Evolutionary conservation across 1,140 invertebrate species (phyloP).

Genomic region (Rhyzopertha dominica): DNA sequence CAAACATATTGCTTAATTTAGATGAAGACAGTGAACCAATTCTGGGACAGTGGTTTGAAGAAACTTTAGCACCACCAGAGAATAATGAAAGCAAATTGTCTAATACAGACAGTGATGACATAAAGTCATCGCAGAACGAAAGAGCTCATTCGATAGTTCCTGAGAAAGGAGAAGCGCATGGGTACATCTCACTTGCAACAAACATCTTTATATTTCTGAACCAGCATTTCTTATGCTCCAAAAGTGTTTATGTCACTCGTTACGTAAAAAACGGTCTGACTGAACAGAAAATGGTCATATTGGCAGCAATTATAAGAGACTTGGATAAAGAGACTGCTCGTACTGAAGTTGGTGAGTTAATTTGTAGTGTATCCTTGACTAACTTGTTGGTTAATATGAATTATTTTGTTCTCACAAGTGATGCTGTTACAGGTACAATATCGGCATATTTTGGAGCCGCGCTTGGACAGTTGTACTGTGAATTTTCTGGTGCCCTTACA

Average conservation of each 20-base stretch:
- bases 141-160: constrained; percentile 60
- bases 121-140: constrained; percentile 36
- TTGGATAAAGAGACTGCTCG: constrained; percentile 77
- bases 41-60: constrained; percentile 88
- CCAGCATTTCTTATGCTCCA: constrained; percentile 62
- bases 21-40: constrained; percentile 85
- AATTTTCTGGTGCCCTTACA: constrained; percentile 73
- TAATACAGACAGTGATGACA: constrained; percentile 46
- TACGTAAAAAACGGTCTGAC: constrained; percentile 59
- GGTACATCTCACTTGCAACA: constrained; percentile 73
- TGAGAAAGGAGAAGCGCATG: constrained; percentile 85
- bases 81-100: constrained; percentile 55
- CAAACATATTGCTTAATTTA: constrained; percentile 16
- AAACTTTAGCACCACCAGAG: constrained; percentile 77
- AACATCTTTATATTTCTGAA: constrained; percentile 64
- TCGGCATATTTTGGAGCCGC: constrained; percentile 65
- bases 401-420: constrained; percentile 12
- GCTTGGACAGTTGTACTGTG: constrained; percentile 65
- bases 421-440: constrained; percentile 58
- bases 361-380: constrained; percentile 12
- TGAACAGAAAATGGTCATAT: constrained; percentile 72
- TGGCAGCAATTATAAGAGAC: constrained; percentile 79
- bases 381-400: constrained; percentile 4
- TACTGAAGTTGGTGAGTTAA: constrained; percentile 64
- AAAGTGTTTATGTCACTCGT: constrained; percentile 51